Base-by-base conservation (phyloP, 2,113 vertebrate genomes). In the Lophochroa leadbeateri region DNA sequence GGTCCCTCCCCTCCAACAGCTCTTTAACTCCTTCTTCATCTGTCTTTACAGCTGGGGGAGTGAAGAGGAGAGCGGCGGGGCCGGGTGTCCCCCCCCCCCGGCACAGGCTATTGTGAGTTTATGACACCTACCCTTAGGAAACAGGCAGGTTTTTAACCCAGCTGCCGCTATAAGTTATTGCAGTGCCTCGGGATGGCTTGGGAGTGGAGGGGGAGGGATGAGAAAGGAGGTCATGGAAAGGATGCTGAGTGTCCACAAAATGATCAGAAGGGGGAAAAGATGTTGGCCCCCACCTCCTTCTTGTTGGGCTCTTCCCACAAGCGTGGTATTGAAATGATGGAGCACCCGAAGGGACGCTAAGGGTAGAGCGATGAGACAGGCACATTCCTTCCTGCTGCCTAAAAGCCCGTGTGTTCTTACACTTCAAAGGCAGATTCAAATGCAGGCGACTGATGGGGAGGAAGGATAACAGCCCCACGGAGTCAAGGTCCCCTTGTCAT, bases 321-420 rank as follows among this genome's bases (percentile, higher is more conserved):
- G 17, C 1, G 0, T 1, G 15, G 21, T 3, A 5, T 20, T 5
- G 2, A 3, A 63, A 5, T 0, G 43, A 19, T 1, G 11, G 60
- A 35, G 15, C 17, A 41, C 18, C 52, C 5, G 1, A 28, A 31
- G 47, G 55, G 11, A 10, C 1, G 1, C 27, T 1, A 1, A 58
- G 43, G 49, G 11, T 10, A 8, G 87, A 13, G 61, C 3, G 6
- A 13, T 1, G 29, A 25, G 46, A 3, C 17, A 6, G 17, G 19
- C 33, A 0, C 7, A 8, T 7, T 68, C 33, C 11, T 24, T 13
- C 12, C 0, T 6, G 37, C 75, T 68, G 23, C 39, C 13, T 17
- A 6, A 58, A 93, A 46, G 4, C 19, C 0, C 0, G 15, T 1
- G 3, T 2, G 24, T 44, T 43, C 44, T 43, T 2, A 6, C 16